These are phyloP conservation scores for human (Homo sapiens) DNA, from an alignment of 2,113 vertebrate species.

Conservation along the genomic window GRCh38 chr7:35502001-35502500, in stretches of 20 bases:
- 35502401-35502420: neutral
- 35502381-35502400: neutral
- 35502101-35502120: neutral
- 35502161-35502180: neutral
- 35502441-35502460: neutral
- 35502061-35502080: neutral
- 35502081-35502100: neutral
- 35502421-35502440: neutral
- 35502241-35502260: neutral
- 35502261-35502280: neutral
- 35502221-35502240: neutral
- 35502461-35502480: neutral
- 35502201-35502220: neutral
- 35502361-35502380: neutral
- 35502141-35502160: neutral
- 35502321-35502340: too few relatives aligned
- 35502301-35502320: neutral
- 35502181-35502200: neutral
- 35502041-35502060: neutral
- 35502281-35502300: neutral
- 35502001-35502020: neutral
- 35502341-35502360: constrained; percentile 17
- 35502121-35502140: neutral
- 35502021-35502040: neutral
- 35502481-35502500: neutral